These are phyloP conservation scores for Pseudorectes ferrugineus DNA, from an alignment of 2,113 vertebrate species.

Conservation along the genomic window DNA sequence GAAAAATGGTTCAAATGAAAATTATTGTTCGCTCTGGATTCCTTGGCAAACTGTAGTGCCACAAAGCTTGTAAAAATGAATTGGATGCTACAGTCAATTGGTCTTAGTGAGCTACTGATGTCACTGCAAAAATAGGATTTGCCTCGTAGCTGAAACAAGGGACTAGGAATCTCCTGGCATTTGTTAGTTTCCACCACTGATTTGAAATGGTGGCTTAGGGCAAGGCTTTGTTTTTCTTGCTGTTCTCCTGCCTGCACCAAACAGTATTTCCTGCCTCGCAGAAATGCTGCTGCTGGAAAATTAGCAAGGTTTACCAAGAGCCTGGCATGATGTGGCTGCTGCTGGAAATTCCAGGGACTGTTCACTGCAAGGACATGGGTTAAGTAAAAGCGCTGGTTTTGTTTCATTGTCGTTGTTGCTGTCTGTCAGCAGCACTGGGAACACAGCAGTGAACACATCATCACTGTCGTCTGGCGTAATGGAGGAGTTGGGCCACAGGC, in stretches of 20 bases:
- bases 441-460: neutral
- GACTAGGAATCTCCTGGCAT: neutral
- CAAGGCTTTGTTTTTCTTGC: neutral
- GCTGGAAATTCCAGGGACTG: neutral
- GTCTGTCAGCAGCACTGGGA: neutral
- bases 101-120: neutral
- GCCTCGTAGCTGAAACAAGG: neutral
- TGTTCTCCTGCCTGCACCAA: neutral
- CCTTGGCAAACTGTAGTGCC: neutral
- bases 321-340: accelerated
- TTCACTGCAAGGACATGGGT: neutral
- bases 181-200: neutral
- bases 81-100: neutral
- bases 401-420: neutral
- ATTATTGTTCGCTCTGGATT: neutral
- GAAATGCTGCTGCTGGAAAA: neutral
- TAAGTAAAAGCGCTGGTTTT: neutral
- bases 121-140: neutral
- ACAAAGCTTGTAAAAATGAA: neutral
- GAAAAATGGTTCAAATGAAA: neutral
- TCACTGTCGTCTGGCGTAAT: neutral
- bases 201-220: neutral
- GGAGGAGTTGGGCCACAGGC: neutral
- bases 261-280: neutral
- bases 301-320: neutral